Evolutionary conservation across 2,113 vertebrate species (phyloP).

Genomic region (Monopterus albus): DNA sequence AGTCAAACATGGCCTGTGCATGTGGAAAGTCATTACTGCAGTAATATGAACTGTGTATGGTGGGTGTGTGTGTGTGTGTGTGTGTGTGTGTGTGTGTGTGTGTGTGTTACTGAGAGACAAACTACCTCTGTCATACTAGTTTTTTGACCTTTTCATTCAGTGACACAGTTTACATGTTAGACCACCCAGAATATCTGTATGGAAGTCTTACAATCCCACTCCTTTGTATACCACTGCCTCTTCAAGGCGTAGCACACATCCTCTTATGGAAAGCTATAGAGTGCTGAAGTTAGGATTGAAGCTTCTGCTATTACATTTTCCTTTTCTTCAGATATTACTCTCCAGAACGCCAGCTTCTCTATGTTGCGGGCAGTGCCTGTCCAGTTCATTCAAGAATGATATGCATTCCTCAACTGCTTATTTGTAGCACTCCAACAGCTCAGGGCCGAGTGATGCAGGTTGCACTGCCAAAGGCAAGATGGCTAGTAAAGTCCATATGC

Average conservation of each 20-base stretch:
- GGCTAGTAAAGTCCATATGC: constrained; percentile 30
- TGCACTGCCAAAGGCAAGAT: constrained; percentile 41
- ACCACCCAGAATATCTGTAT: constrained; percentile 45
- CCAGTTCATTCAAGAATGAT: constrained; percentile 66
- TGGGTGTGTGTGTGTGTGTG: too few relatives aligned
- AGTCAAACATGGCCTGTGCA: too few relatives aligned
- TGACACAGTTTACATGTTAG: constrained; percentile 10
- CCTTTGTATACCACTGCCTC: constrained; percentile 6
- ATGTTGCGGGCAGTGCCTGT: constrained; percentile 57
- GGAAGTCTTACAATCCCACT: constrained; percentile 1
- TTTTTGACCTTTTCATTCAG: constrained; percentile 14
- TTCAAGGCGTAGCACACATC: constrained; percentile 6
- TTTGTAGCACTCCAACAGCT: constrained; percentile 33
- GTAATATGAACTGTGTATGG: too few relatives aligned
- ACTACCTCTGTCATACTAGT: constrained; percentile 12
- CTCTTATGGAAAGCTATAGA: background rate
- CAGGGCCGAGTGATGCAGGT: constrained; percentile 47
- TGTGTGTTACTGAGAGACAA: too few relatives aligned
- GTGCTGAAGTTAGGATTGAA: constrained; percentile 8
- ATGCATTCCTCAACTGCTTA: constrained; percentile 47
- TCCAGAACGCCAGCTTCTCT: constrained; percentile 49
- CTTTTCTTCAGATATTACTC: constrained; percentile 59
- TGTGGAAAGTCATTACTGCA: too few relatives aligned
- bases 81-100: too few relatives aligned
- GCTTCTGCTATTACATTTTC: constrained; percentile 43